Base-by-base conservation (phyloP, 2,797 vertebrate genomes). In the Triplophysa yarkandensis region DNA sequence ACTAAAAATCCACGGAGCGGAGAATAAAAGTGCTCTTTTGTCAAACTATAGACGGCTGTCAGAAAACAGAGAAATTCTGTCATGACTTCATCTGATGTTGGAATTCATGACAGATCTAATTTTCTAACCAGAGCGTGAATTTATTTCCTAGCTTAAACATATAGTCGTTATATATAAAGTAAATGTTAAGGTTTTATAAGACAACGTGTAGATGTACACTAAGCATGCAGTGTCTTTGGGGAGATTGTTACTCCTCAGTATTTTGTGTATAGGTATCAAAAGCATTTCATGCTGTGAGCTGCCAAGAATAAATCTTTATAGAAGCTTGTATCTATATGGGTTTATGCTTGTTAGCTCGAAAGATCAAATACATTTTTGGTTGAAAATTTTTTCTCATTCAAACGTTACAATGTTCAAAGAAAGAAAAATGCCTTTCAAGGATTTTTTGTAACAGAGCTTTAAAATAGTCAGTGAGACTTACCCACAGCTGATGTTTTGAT, bases 291-390 rank as follows among this genome's bases (percentile, higher is more conserved):
- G 16, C 54, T 58, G 10, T 23, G 55, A 54, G 25, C 23, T 27
- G 58, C n/a, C 6, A 10, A 19, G 30, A 58, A 44, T 63, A 69
- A 71, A 61, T 1, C 19, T 10, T 27, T 19, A 61, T 73, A 78
- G 84, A 88, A n/a, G 89, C 88, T 90, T 84, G 36, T 76, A 76
- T 57, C 80, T 71, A 76, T 85, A 84, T 80, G 70, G 75, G 10
- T 78, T 76, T 77, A 78, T 62, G 32, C 23, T 89, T 86, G 90
- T 83, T 78, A 68, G 48, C 9, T 75, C 68, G 70, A 75, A 0
- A 81, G 30, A 77, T 48, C 1, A 43, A n/a, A 66, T 10, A 28
- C 8, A 36, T 16, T 23, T 27, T n/a, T 41, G 41, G 19, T 17
- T 23, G 7, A 6, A 27, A 48, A 14, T 23, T 50, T 28, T 16